Evolutionary conservation across 2,888 invertebrate genomes (phyloP), one percentile per base, ranked within the genome.

Genomic region (Yponomeuta sedellus): DNA sequence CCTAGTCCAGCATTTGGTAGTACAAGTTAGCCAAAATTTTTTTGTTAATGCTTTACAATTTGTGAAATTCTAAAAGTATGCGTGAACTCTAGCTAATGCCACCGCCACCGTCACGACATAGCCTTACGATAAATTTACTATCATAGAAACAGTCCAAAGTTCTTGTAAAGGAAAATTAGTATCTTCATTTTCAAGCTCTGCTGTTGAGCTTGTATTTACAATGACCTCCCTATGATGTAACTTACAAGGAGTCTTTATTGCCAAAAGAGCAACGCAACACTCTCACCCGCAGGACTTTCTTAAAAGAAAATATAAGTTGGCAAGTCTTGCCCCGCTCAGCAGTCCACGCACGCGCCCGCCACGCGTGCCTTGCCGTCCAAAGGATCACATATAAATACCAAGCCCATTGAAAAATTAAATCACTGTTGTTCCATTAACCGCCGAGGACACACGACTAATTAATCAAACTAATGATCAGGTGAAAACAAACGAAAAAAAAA

Each of bases 351-450:
- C 83, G 88, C 79, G 72, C 77, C 0, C 10, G 20, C 66, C 70
- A 80, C 84, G 87, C 88, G 86, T 85, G 88, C 88, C 82, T 89
- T 79, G 88, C 89, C 90, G 88, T 86, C 88, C 91, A 85, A 90
- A 89, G 89, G 88, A 88, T 82, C 86, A 82, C 85, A 83, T 93
- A 94, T 94, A 93, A 92, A 92, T 91, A 93, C 93, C 92, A 93
- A 93, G 93, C 93, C 93, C 93, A 93, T 90, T 82, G 86, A 87
- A 90, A 91, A 90, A 89, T 91, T 90, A 85, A 90, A 88, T 90
- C 91, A 91, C 85, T 91, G 88, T 88, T 87, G 85, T 80, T 83
- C 89, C 85, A 89, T 89, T 90, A 88, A 88, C 84, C 83, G 83
- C 75, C 77, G 83, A 80, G 75, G 81, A 74, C 78, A 81, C 77